Base-by-base conservation (phyloP, 2,888 invertebrate genomes). In the Heliconius cydno region DNA sequence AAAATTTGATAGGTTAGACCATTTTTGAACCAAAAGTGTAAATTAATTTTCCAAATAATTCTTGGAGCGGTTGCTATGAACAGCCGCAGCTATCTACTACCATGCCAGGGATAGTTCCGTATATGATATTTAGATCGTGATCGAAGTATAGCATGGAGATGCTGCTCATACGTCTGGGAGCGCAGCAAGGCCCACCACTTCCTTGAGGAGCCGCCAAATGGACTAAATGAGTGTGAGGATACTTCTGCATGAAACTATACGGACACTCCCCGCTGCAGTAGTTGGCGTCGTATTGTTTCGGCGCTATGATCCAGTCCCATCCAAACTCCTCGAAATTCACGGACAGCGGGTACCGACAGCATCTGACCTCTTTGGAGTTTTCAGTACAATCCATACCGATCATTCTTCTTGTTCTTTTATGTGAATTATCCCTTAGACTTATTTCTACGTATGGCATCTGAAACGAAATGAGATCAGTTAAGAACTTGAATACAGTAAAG, bases 281-380 rank as follows among this genome's bases (percentile, higher is more conserved):
- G 94, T 98, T 98, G 12, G 99, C 99, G 88, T 98, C 98, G 95
- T 99, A 99, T 81, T 97, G 96, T 87, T 98, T 98, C 0, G 99
- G 99, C 0, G 99, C 99, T 80, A 99, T 98, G 87, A 99, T 98
- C 97, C 99, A 99, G 89, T 99, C 98, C 98, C 99, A 99, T 41
- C 99, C 99, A 89, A 99, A 98, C 88, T 97, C 97, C 85, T 98
- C 98, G 91, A 99, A 99, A 95, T 99, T 98, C 25, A 99, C 98
- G 22, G 97, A 97, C 68, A 99, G 95, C 0, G 99, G 98, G 92
- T 98, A 99, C 7, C 99, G 97, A 89, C 99, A 99, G 93, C 99
- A 99, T 71, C 98, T 96, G 46, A 97, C 96, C 87, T 98, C 98
- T 85, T 97, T 96, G 15, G 96, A 96, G 85, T 96, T 96, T 86